Base-by-base conservation (phyloP, 1,140 invertebrate genomes). In the Nasonia giraulti region DNA sequence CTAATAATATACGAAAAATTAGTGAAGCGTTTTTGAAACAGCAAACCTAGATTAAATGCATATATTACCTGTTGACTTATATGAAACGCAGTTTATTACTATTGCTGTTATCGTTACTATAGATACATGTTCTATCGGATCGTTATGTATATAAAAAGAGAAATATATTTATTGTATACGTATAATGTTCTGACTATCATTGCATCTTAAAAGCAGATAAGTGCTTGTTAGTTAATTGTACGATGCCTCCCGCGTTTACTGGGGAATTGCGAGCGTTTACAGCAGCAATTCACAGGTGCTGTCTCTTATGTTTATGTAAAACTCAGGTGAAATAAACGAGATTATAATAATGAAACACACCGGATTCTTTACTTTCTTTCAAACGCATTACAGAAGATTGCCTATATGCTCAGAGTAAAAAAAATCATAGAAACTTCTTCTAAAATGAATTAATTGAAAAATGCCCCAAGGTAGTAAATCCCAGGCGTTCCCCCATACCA, bases 101-200 rank as follows among this genome's bases (percentile, higher is more conserved):
- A 23, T 66, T 71, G 27, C 66, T 66, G 23, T 27, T 66, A 23
- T 82, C 12, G 37, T 71, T 17, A 50, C n/a, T 69, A 47, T 31
- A 47, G 8, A 37, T 84, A 85, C 17, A 50, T 69, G 17, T 68
- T 76, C 50, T 81, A 82, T 78, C 2, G 20, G 23, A 84, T 80
- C 55, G 66, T 73, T 82, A 78, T 81, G 40, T 85, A 69, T 69
- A 77, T 68, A 68, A 50, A 86, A 50, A 87, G 50, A 86, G 12
- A 87, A 17, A 87, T 83, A 87, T 62, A 87, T 79, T 87, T 87
- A 87, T 84, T 86, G 47, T 17, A 50, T 50, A 50, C 14, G 82
- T 87, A 73, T 50, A 82, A 77, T 81, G 69, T 78, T 80, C 83
- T 27, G 8, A 71, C 47, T 27, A 27, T 50, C 69, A 71, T 20